A percentile compares a stretch with the other conserved stretches of the same genome.
Evolutionary conservation across 2,888 invertebrate species (phyloP).

Genomic region (Zonitis immaculata): DNA sequence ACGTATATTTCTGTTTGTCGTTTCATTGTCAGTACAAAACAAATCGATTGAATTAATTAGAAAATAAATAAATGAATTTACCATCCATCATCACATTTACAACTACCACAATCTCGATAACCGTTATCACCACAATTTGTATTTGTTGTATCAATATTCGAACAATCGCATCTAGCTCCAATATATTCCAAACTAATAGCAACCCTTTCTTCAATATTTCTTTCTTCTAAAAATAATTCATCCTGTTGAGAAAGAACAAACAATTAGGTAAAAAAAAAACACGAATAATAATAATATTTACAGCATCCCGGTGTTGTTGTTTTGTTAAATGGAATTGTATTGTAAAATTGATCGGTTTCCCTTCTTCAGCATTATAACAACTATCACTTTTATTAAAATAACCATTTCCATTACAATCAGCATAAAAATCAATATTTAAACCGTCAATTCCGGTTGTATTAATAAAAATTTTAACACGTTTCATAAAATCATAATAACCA

Average conservation of each 20-base stretch:
- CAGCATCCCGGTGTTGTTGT: background rate
- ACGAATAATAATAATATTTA: background rate
- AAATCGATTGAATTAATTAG: background rate
- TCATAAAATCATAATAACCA: constrained; percentile 77
- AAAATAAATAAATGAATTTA: constrained; percentile 36
- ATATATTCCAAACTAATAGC: constrained; percentile 61
- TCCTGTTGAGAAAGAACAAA: no score
- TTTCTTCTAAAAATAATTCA: constrained; percentile 65
- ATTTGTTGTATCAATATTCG: constrained; percentile 65
- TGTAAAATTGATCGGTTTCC: constrained; percentile 60
- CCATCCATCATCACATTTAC: constrained; percentile 61
- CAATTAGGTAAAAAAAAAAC: no score
- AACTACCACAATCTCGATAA: constrained; percentile 50
- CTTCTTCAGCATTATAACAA: constrained; percentile 60
- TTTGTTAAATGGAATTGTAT: constrained; percentile 54
- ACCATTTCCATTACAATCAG: constrained; percentile 59
- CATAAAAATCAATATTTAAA: constrained; percentile 64
- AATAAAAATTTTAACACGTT: constrained; percentile 61
- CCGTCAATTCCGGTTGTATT: constrained; percentile 57
- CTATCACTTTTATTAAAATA: constrained; percentile 45
- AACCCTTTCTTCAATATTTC: constrained; percentile 66
- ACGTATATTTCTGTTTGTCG: no score
- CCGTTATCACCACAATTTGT: constrained; percentile 51
- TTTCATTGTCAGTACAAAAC: constrained; percentile 44
- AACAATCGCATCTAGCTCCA: constrained; percentile 48